These are phyloP conservation scores for Lerema accius DNA, from an alignment of 1,140 invertebrate species.

Conservation along the genomic window DNA sequence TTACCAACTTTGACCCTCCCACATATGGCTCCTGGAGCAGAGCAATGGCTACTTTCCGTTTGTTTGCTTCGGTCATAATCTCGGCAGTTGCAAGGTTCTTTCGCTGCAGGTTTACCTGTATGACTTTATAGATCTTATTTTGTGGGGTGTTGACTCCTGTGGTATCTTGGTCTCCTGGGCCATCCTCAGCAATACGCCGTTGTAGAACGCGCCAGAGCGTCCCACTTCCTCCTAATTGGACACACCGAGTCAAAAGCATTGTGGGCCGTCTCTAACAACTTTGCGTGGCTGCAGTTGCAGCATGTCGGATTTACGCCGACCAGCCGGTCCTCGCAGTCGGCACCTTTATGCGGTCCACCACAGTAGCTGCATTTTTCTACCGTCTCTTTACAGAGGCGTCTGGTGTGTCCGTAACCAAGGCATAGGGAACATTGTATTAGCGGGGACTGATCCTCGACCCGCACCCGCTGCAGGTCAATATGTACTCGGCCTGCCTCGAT, in stretches of 20 bases:
- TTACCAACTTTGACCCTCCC: background rate
- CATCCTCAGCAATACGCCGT: too few relatives aligned
- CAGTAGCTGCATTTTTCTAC: background rate
- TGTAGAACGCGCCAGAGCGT: background rate
- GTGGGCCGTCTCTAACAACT: background rate
- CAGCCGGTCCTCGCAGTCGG: background rate
- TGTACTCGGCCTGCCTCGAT: background rate
- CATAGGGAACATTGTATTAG: background rate
- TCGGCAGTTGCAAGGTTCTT: background rate
- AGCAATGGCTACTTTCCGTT: background rate
- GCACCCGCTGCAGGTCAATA: background rate
- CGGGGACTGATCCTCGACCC: background rate
- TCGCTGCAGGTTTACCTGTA: background rate
- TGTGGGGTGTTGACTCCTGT: too few relatives aligned
- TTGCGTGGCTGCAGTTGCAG: background rate
- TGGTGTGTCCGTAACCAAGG: background rate
- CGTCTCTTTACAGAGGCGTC: background rate
- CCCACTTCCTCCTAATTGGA: background rate
- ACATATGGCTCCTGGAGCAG: conserved; percentile 1
- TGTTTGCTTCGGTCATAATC: background rate
- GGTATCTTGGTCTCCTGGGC: too few relatives aligned
- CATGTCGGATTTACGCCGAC: background rate
- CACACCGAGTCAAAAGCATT: background rate
- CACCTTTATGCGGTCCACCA: background rate
- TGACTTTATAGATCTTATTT: background rate